A percentile compares a stretch with the other conserved stretches of the same genome.
phyloP scores from a whole-genome alignment of 2,113 vertebrate species.

The Osmerus mordax region DNA sequence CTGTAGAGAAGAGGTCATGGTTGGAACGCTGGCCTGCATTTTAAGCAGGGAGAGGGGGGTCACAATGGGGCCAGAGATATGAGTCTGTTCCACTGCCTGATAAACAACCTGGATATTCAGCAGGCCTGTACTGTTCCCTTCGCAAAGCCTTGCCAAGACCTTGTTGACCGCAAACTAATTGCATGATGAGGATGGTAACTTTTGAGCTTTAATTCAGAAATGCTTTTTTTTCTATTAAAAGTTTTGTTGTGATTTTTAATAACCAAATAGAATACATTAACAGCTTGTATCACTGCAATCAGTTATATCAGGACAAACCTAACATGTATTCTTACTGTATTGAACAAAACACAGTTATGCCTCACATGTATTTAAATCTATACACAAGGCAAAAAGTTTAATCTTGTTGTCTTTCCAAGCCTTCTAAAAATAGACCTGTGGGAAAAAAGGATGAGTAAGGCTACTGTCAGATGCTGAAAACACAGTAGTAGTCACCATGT shows the following conservation, averaged over 20 bases:
- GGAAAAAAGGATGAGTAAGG: slow-evolving; percentile 17
- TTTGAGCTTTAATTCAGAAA: too few species aligned
- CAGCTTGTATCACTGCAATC: too few species aligned
- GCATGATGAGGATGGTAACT: too few species aligned
- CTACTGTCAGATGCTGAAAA: slow-evolving; percentile 17
- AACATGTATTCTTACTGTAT: too few species aligned
- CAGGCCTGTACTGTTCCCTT: neutral
- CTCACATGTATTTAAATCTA: slow-evolving; percentile 13
- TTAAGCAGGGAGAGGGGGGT: slow-evolving; percentile 38
- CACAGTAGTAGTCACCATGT: slow-evolving; percentile 10
- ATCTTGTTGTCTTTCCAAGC: neutral
- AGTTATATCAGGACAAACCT: too few species aligned
- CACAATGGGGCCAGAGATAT: slow-evolving; percentile 24
- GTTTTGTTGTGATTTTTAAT: too few species aligned
- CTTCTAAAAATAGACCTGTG: slow-evolving; percentile 13
- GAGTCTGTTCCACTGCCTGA: slow-evolving; percentile 31
- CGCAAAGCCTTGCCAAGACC: too few species aligned
- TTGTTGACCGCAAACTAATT: too few species aligned
- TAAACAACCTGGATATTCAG: slow-evolving; percentile 39
- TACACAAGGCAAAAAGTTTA: neutral
- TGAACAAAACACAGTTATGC: neutral
- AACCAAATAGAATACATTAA: too few species aligned
- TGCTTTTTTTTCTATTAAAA: too few species aligned
- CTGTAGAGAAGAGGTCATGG: slow-evolving; percentile 31
- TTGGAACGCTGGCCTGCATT: slow-evolving; percentile 43